phyloP scores from a whole-genome alignment of 2,797 vertebrate genomes.

The Melanotaenia pygmaea region DNA sequence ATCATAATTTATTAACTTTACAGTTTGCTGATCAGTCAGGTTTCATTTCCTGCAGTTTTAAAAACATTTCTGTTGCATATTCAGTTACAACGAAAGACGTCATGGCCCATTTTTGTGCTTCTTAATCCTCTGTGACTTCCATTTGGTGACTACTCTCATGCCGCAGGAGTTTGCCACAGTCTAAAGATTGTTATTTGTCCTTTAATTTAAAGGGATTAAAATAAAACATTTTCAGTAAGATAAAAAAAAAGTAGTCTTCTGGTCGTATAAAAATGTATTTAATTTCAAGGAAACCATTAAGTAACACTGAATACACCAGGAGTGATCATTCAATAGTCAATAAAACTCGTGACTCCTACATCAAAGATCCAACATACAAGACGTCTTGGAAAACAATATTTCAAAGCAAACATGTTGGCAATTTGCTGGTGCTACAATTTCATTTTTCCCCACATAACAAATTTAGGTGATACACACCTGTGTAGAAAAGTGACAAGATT shows the following conservation, averaged over 20 bases:
- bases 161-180: no score
- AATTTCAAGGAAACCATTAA: constrained; percentile 84
- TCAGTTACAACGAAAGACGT: no score
- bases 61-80: no score
- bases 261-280: constrained; percentile 81
- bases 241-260: not conserved
- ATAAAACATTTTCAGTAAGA: not conserved
- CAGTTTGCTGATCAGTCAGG: not conserved
- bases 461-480: constrained; percentile 68
- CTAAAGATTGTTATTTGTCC: not conserved
- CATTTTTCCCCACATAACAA: constrained; percentile 60
- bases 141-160: no score
- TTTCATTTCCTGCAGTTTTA: no score
- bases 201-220: not conserved
- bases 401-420: constrained; percentile 76
- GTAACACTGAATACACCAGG: constrained; percentile 87
- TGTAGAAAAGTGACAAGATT: constrained; percentile 80
- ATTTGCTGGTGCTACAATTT: constrained; percentile 82
- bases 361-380: constrained; percentile 75
- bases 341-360: constrained; percentile 73
- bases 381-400: constrained; percentile 74
- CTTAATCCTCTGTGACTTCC: no score
- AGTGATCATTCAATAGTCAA: constrained; percentile 81
- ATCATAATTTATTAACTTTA: not conserved
- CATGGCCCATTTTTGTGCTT: no score